Evolutionary conservation across 2,888 invertebrate species (phyloP), one percentile per base, ranked within the genome.

Genomic region (Ypsolopha scabrella): DNA sequence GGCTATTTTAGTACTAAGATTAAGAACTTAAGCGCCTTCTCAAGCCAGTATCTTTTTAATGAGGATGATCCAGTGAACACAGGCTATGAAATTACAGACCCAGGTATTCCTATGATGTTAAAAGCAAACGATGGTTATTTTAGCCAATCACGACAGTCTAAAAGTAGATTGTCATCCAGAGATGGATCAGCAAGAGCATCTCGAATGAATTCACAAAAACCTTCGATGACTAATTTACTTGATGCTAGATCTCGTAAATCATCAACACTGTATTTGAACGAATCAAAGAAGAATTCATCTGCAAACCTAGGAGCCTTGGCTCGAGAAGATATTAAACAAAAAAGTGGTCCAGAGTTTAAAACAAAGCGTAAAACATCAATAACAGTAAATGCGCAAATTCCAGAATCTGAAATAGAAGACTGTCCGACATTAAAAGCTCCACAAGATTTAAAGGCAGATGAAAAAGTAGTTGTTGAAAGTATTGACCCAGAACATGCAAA

Each of bases 31-130:
- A 75, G 82, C 58, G 68, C 83, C 8, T 85, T 88, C 65, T 90
- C 90, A 51, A 91, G 91, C 65, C 92, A 92, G 64, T 90, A 90
- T 68, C 71, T 90, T 46, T 88, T 88, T 56, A 90, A 90, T 60
- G 90, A 90, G 64, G 90, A 92, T 60, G 89, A 91, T 48, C 88
- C 88, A 9, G 73, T 88, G 6, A 89, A 88, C 47, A 75, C 90
- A 0, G 90, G 90, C 35, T 91, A 91, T 61, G 90, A 91, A 72
- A 90, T 91, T 33, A 89, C 88, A 2, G 90, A 90, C 55, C 90
- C 91, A 0, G 90, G 89, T 50, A 85, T 90, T 6, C 91, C 92
- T 0, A 92, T 92, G 91, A 87, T 92, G 87, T 66, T 89, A 33
- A 69, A 82, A 54, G 87, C 89, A 7, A 91, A 90, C 56, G 90